Percentiles rank a stretch among this genome's conserved stretches.
These are phyloP conservation scores for Lynx canadensis DNA, from an alignment of 2,113 vertebrate genomes.

Conservation along the genomic window DNA sequence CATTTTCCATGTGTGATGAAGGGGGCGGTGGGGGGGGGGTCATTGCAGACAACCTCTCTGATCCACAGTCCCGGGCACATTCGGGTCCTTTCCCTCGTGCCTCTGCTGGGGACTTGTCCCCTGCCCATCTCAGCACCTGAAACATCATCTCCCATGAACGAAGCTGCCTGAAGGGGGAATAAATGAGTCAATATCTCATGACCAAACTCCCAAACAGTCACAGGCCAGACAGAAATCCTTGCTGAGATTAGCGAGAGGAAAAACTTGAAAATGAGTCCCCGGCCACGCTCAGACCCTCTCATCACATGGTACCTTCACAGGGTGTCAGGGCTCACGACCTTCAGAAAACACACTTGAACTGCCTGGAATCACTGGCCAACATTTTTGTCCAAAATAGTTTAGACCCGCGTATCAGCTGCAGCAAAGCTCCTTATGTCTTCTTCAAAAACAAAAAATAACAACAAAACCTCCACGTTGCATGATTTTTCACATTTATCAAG, in stretches of 20 bases:
- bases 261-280: background rate
- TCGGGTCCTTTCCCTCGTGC: background rate
- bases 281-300: too few species aligned
- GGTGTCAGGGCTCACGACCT: background rate
- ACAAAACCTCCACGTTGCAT: background rate
- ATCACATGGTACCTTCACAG: background rate
- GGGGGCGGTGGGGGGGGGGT: too few species aligned
- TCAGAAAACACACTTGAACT: background rate
- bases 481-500: background rate
- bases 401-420: background rate
- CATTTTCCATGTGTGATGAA: background rate
- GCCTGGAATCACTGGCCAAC: background rate
- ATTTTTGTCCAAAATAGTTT: background rate
- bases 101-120: background rate
- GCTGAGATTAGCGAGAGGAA: background rate
- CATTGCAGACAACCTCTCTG: background rate
- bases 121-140: background rate
- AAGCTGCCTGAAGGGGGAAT: background rate
- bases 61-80: background rate
- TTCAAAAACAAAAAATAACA: background rate
- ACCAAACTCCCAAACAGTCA: background rate
- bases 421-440: background rate
- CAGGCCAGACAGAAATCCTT: background rate
- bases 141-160: background rate
- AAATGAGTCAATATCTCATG: background rate